Conservation (phyloP, 2,888 invertebrate genomes). For the Ormyrus labotus region DNA sequence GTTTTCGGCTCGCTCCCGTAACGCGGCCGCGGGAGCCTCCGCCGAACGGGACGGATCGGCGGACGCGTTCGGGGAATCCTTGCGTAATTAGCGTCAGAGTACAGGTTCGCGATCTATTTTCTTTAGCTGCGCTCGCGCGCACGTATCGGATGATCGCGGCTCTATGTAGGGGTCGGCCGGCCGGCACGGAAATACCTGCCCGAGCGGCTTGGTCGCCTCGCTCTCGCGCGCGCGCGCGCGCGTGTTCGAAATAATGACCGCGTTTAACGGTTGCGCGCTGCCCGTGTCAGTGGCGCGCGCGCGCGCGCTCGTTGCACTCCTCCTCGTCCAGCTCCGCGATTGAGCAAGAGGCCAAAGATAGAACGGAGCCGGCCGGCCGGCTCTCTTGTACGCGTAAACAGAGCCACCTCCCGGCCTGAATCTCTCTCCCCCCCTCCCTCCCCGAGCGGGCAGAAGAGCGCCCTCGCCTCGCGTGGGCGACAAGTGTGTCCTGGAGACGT, state of each 20-base stretch:
- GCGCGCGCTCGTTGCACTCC: not conserved
- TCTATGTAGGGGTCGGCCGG: constrained; percentile 61
- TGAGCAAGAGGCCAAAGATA: constrained; percentile 63
- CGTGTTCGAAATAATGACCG: constrained; percentile 64
- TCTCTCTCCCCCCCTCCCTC: too few relatives aligned
- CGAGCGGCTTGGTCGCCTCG: not conserved
- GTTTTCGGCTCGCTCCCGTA: too few relatives aligned
- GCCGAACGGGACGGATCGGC: too few relatives aligned
- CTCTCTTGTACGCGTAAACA: not conserved
- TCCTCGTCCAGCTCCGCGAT: constrained; percentile 46
- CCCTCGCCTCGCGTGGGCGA: not conserved
- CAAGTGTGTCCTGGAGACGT: too few relatives aligned
- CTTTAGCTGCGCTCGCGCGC: not conserved
- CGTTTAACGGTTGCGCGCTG: constrained; percentile 61
- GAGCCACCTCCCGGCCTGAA: too few relatives aligned
- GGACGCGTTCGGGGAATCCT: too few relatives aligned
- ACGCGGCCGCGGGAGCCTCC: too few relatives aligned
- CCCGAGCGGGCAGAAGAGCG: too few relatives aligned
- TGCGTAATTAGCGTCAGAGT: too few relatives aligned
- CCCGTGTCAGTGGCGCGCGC: not conserved
- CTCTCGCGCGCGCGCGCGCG: not conserved
- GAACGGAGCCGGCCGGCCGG: constrained; percentile 60
- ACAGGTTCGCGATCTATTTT: too few relatives aligned
- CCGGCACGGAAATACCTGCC: constrained; percentile 65
- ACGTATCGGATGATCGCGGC: constrained; percentile 10